These are phyloP conservation scores for Idaea straminata DNA, from an alignment of 2,888 invertebrate species.

Conservation along the genomic window DNA sequence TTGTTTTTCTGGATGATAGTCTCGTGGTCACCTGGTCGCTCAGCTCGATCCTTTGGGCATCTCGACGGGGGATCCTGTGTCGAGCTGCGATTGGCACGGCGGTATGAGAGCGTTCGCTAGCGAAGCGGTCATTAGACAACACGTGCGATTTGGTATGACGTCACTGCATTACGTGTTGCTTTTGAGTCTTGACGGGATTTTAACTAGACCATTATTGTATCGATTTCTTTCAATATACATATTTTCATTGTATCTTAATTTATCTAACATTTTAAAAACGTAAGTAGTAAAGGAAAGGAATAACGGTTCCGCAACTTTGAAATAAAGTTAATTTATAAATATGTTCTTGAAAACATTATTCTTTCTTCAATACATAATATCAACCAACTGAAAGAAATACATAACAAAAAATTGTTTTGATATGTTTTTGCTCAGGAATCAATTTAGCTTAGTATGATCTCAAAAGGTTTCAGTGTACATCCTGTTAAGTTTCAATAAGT, in stretches of 20 bases:
- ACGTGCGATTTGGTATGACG: constrained; percentile 78
- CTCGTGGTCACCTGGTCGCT: constrained; percentile 95
- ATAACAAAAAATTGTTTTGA: background rate
- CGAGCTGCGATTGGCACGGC: constrained; percentile 73
- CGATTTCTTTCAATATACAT: background rate
- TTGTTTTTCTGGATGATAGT: constrained; percentile 76
- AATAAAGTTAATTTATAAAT: no score
- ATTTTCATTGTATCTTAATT: no score
- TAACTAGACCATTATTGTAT: constrained; percentile 33
- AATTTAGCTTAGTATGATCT: background rate
- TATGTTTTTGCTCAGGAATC: background rate
- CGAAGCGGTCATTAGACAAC: constrained; percentile 76
- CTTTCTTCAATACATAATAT: no score
- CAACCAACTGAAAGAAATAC: no score
- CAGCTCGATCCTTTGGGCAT: constrained; percentile 96
- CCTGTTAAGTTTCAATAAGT: constrained; percentile 32
- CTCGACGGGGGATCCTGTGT: constrained; percentile 83
- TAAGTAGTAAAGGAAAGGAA: no score
- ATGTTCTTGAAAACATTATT: no score
- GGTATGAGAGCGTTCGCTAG: constrained; percentile 75
- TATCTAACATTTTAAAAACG: no score
- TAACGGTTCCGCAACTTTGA: no score
- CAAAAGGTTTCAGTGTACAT: constrained; percentile 25
- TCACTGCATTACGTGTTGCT: constrained; percentile 46
- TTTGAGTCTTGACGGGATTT: constrained; percentile 51